A percentile compares a stretch with the other conserved stretches of the same genome.
Evolutionary conservation across 2,888 invertebrate species (phyloP).

Genomic region (Lysandra coridon): DNA sequence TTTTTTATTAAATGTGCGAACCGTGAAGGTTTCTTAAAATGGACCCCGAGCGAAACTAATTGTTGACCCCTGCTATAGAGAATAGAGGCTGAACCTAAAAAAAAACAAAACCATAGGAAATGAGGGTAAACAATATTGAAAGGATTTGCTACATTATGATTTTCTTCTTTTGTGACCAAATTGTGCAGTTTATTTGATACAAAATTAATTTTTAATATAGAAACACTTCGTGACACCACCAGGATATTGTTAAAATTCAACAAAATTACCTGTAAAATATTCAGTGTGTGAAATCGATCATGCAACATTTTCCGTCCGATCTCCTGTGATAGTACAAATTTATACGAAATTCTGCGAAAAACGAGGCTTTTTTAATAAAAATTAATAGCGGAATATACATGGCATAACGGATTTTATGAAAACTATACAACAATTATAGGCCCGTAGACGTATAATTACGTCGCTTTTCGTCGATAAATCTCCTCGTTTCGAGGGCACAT

Average conservation of each 20-base stretch:
- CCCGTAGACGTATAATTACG: too few relatives aligned
- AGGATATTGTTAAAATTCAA: background rate
- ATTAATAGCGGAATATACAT: conserved; percentile 5
- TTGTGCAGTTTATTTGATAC: background rate
- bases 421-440: background rate
- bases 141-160: too few relatives aligned
- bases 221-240: background rate
- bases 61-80: too few relatives aligned
- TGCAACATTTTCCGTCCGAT: conserved; percentile 30
- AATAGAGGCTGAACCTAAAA: too few relatives aligned
- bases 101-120: too few relatives aligned
- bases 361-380: background rate
- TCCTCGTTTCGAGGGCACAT: too few relatives aligned
- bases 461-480: too few relatives aligned
- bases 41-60: too few relatives aligned
- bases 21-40: too few relatives aligned
- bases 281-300: conserved; percentile 21
- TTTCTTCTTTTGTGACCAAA: too few relatives aligned
- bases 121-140: too few relatives aligned
- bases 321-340: conserved; percentile 22
- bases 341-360: background rate
- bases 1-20: too few relatives aligned
- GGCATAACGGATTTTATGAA: background rate
- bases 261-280: background rate
- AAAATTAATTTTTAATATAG: background rate